A percentile compares a stretch with the other conserved stretches of the same genome.
Conservation (phyloP, 2,797 vertebrate genomes). For the Naso thynnoides region DNA sequence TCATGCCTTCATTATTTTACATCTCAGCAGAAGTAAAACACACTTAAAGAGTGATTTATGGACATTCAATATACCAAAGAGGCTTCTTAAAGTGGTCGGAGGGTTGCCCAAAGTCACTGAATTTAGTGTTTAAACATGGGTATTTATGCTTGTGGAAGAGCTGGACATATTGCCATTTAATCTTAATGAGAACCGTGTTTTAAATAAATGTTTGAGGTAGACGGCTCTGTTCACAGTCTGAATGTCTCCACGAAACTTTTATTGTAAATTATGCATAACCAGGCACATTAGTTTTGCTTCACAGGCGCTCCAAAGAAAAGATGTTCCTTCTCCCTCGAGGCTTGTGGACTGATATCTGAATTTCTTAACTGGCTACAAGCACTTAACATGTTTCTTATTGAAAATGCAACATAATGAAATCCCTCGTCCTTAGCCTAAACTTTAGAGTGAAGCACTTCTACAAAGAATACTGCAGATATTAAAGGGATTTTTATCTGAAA, state of each 20-base stretch:
- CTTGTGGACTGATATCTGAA: background rate
- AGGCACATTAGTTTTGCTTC: conserved; percentile 10
- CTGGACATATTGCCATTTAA: background rate
- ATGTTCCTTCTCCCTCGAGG: conserved; percentile 5
- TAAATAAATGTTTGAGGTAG: background rate
- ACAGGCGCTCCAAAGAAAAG: conserved; percentile 16
- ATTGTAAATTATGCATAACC: conserved; percentile 20
- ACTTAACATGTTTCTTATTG: conserved; percentile 13
- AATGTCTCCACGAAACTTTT: conserved; percentile 1
- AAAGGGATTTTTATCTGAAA: background rate
- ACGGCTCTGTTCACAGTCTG: background rate
- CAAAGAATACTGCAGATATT: background rate
- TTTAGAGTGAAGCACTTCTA: background rate
- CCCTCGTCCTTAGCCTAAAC: background rate
- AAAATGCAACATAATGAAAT: background rate
- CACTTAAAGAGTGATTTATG: conserved; percentile 3
- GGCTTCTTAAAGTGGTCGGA: background rate
- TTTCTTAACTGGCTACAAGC: background rate
- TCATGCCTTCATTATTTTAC: conserved; percentile 10
- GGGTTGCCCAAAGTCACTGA: background rate
- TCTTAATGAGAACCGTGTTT: conserved; percentile 1
- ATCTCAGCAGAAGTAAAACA: conserved; percentile 7
- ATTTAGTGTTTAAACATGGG: background rate
- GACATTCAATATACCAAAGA: background rate
- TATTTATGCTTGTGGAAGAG: background rate